Evolutionary conservation across 1,140 invertebrate species (phyloP), one percentile per base, ranked within the genome.

Genomic region (Drosophila bocqueti): DNA sequence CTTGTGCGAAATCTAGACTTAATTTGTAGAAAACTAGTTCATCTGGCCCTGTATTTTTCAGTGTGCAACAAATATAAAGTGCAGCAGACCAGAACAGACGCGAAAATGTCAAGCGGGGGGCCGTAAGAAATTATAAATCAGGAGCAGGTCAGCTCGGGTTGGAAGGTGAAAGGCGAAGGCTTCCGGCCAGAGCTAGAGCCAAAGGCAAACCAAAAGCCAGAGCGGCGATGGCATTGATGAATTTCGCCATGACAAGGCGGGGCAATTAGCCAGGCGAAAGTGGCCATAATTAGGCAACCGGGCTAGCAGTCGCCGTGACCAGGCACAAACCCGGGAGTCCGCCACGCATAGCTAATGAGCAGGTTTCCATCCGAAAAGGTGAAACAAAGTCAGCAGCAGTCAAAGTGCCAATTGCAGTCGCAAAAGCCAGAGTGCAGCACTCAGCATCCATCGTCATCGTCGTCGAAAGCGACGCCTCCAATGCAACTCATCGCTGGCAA

Each of bases 231-330:
- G 29, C 42, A 55, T 71, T 64, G 54, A 60, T 76, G 73, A 34
- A 59, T 46, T 66, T 76, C 26, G 11, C 40, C 72, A 52, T 59
- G 71, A 71, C 61, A 72, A 62, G 62, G 42, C 40, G 43, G 36
- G 31, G 31, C 79, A 82, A 77, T 77, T 82, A 81, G 67, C 72
- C 43, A 18, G 54, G 43, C 29, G 73, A 81, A 77, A 81, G 74
- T 82, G 79, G 49, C 60, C 64, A 74, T 83, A 78, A 78, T 82
- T 83, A 67, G 68, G 38, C 36, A 59, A 59, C 46, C 36, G 73
- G 54, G 47, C 40, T 55, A 73, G 61, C 46, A 73, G 81, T 66
- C 58, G 47, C 49, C 58, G 57, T 82, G 83, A 86, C 50, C 59
- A 26, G 79, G 63, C 83, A 85, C 40, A 81, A 71, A 54, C 16